phyloP scores from a whole-genome alignment of 2,113 vertebrate genomes.

The Zapornia atra region DNA sequence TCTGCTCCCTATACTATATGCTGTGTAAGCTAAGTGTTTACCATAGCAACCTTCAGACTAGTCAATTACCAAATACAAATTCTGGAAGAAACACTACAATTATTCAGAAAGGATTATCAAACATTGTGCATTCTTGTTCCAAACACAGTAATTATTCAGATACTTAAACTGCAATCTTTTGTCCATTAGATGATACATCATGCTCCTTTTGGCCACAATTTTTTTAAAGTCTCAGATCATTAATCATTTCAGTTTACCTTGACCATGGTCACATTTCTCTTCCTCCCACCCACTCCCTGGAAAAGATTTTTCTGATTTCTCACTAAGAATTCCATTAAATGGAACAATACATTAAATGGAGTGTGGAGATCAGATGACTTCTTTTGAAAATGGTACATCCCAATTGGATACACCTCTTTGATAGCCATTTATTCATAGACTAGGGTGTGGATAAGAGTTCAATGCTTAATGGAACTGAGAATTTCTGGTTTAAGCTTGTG shows the following conservation, averaged over 20 bases:
- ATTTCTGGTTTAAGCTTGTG: neutral
- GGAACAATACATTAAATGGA: neutral
- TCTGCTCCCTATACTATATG: neutral
- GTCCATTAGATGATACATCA: constrained; percentile 19
- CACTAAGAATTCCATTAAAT: neutral
- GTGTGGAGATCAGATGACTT: neutral
- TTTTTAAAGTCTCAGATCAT: neutral
- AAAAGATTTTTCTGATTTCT: neutral
- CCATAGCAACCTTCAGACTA: constrained; percentile 49
- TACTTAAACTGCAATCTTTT: constrained; percentile 57
- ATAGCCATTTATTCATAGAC: neutral
- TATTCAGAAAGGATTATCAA: constrained; percentile 62
- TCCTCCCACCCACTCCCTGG: neutral
- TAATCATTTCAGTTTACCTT: constrained; percentile 16
- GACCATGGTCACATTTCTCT: neutral
- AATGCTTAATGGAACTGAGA: neutral
- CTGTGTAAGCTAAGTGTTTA: constrained; percentile 4
- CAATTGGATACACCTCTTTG: neutral
- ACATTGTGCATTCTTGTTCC: neutral
- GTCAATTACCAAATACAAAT: constrained; percentile 39
- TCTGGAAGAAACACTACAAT: constrained; percentile 8
- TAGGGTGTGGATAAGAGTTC: neutral
- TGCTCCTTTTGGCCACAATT: neutral
- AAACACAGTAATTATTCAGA: constrained; percentile 63
- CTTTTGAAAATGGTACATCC: neutral